Evolutionary conservation across 1,140 invertebrate genomes (phyloP), one percentile per base, ranked within the genome.

Genomic region (Philotrypesis tridentata): DNA sequence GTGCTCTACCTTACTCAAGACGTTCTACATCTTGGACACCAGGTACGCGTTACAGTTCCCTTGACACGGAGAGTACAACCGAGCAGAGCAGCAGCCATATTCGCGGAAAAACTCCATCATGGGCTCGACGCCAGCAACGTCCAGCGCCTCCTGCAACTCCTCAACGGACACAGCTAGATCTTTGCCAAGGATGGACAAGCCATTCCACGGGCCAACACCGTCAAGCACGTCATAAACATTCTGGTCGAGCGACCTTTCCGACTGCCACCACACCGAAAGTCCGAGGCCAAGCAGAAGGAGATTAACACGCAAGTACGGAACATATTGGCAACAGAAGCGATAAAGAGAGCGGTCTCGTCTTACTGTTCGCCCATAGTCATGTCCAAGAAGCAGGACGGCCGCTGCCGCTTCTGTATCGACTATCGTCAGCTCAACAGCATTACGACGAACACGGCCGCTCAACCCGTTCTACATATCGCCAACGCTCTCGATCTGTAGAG

Each of bases 401-500:
- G n/a, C 3, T 68, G 31, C 12, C 23, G 27, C 9, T 68, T 68
- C 67, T 68, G 67, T 12, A 27, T 68, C 21, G 27, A 68, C 27
- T 31, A 68, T 12, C 67, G 70, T 1, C 4, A 8, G 33, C 70
- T 72, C 0, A 72, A 72, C n/a, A 4, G 6, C 0, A 72, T 72
- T 17, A 72, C 70, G 14, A 31, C 11, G n/a, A 33, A 72, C 37
- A 31, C 27, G 8, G 25, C 31, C n/a, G n/a, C n/a, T 8, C 67
- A 70, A 31, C 27, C 14, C 3, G 21, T 70, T 11, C 67, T 21
- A 6, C 31, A 33, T 11, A 70, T 70, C 7, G 2, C 25, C 17
- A 9, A 70, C 14, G 27, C 67, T 0, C 25, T 70, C 8, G 88
- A 89, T 61, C 65, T 90, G 5, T 85, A 85, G n/a, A 67, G 68